A percentile compares a stretch with the other conserved stretches of the same genome.
phyloP scores from a whole-genome alignment of 37 sponge, comb jelly and placozoan species.

The Halichondria panicea region DNA sequence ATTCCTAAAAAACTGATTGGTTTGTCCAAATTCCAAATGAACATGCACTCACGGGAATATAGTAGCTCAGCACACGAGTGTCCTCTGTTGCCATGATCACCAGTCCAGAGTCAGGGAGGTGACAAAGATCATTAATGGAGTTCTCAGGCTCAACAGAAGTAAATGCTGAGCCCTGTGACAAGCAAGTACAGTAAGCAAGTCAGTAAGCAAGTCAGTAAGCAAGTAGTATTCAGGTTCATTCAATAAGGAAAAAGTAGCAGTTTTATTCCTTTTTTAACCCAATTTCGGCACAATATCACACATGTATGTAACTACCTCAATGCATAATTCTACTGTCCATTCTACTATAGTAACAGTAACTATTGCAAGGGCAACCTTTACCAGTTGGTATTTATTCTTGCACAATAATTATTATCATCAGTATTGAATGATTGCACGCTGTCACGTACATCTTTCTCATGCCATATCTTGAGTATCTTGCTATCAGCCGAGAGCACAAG shows the following conservation, averaged over 20 bases:
- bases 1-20: not conserved
- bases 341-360: no score
- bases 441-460: constrained; percentile 65
- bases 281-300: no score
- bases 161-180: constrained; percentile 69
- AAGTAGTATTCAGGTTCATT: no score
- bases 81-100: constrained; percentile 84
- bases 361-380: no score
- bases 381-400: no score
- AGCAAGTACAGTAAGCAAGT: not conserved
- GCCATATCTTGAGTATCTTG: constrained; percentile 89
- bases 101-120: constrained; percentile 66
- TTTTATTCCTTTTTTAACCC: no score
- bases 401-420: not conserved
- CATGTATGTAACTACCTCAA: no score
- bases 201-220: not conserved
- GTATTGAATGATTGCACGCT: no score
- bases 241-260: no score
- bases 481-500: constrained; percentile 85
- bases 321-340: no score
- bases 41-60: constrained; percentile 73
- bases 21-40: not conserved
- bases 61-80: constrained; percentile 81
- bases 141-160: constrained; percentile 82
- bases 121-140: constrained; percentile 67